phyloP scores from a whole-genome alignment of 2,797 vertebrate genomes.

The Pterois miles region DNA sequence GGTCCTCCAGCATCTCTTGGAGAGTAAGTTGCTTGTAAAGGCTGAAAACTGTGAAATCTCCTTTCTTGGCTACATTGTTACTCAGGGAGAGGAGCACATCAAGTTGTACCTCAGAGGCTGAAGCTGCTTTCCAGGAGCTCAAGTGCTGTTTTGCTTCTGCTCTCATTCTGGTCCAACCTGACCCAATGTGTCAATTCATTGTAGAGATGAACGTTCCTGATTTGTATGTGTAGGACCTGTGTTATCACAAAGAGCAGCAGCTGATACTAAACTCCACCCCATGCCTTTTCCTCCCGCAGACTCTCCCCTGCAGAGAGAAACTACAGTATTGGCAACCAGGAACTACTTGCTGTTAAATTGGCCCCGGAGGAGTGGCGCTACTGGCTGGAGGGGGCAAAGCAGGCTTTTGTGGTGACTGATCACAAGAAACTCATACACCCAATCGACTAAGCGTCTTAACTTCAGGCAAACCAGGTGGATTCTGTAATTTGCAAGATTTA shows the following conservation, averaged over 20 bases:
- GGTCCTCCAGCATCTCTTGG: not conserved
- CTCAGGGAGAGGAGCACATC: not conserved
- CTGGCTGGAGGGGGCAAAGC: not conserved
- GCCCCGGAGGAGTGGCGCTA: not conserved
- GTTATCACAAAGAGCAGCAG: too few relatives aligned
- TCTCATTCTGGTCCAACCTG: too few relatives aligned
- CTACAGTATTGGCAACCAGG: not conserved
- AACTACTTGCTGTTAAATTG: not conserved
- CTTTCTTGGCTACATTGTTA: not conserved
- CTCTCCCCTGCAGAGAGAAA: not conserved
- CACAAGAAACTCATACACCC: not conserved
- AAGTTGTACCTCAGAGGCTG: not conserved
- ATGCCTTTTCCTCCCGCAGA: too few relatives aligned
- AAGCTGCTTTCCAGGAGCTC: too few relatives aligned
- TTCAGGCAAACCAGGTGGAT: not conserved
- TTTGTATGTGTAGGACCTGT: too few relatives aligned
- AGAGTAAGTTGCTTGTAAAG: not conserved
- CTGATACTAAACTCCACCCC: too few relatives aligned
- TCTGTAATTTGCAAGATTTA: not conserved
- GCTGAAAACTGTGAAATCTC: not conserved
- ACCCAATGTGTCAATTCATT: too few relatives aligned
- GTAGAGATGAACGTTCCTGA: too few relatives aligned
- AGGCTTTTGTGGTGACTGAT: not conserved
- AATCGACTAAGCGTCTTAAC: not conserved
- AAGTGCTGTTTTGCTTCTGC: too few relatives aligned